Evolutionary conservation across 2,113 vertebrate genomes (phyloP).

Genomic region (Oxyruncus cristatus): DNA sequence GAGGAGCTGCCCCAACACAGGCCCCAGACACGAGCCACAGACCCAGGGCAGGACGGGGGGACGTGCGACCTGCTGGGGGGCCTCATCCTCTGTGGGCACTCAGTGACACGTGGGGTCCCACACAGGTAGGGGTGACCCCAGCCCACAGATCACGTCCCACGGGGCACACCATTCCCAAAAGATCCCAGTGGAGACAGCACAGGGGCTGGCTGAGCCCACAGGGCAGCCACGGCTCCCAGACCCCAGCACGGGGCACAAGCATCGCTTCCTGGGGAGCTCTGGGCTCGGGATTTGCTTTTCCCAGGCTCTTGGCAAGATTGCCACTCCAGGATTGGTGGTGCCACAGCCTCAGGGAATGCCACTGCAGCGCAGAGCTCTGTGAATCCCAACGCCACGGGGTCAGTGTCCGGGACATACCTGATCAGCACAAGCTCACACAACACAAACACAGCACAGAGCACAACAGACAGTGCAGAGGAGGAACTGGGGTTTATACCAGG

Average conservation of each 20-base stretch:
- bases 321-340: neutral
- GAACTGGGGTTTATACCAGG: conserved; percentile 86
- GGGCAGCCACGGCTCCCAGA: neutral
- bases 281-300: neutral
- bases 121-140: neutral
- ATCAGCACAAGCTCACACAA: conserved; percentile 31
- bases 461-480: conserved; percentile 50
- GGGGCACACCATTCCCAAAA: neutral
- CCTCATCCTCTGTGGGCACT: fast-evolving
- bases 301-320: neutral
- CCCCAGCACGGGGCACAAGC: neutral
- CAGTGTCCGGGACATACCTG: neutral
- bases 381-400: neutral
- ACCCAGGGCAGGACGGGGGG: neutral
- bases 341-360: neutral
- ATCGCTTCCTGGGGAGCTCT: neutral
- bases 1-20: neutral
- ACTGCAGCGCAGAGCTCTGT: neutral
- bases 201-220: neutral
- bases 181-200: fast-evolving
- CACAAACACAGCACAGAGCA: conserved; percentile 54
- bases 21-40: neutral
- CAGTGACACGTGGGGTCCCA: neutral
- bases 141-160: neutral
- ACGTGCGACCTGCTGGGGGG: neutral